phyloP scores from a whole-genome alignment of 2,113 vertebrate genomes.

The Xiphias gladius region DNA sequence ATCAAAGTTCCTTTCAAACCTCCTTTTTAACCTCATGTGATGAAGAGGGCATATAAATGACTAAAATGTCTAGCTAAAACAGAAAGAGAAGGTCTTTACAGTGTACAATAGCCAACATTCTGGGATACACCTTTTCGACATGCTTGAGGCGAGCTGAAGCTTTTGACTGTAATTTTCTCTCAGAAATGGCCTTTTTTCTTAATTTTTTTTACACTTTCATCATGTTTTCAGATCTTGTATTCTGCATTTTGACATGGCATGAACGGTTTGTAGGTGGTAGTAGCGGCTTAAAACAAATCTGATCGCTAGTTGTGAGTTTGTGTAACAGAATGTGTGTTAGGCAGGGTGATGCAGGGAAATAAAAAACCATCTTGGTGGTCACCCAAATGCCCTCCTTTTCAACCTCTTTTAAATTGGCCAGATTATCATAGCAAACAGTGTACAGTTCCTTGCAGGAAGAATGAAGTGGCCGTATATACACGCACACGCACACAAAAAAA shows the following conservation, averaged over 20 bases:
- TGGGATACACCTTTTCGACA: not conserved
- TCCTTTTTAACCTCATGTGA: not conserved
- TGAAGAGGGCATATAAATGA: not conserved
- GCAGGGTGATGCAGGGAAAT: not conserved
- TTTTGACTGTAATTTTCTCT: not conserved
- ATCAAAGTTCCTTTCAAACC: constrained; percentile 21
- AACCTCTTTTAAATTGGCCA: not conserved
- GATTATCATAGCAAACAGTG: constrained; percentile 12
- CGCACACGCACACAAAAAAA: constrained; percentile 21
- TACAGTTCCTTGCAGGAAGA: constrained; percentile 20
- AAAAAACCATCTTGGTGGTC: not conserved
- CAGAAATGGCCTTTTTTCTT: not conserved
- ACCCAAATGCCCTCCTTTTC: not conserved
- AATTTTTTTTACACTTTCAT: not conserved
- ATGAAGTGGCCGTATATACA: constrained; percentile 9
- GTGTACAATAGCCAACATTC: not conserved
- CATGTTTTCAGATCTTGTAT: not conserved
- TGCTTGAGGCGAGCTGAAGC: not conserved
- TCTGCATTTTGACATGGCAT: constrained; percentile 3
- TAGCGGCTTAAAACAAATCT: constrained; percentile 14
- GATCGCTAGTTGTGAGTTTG: not conserved
- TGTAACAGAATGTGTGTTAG: not conserved
- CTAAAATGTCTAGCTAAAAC: not conserved
- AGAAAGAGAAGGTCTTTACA: not conserved
- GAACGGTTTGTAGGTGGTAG: not conserved